Conservation (phyloP, 2,113 vertebrate species). For the Gopherus flavomarginatus region DNA sequence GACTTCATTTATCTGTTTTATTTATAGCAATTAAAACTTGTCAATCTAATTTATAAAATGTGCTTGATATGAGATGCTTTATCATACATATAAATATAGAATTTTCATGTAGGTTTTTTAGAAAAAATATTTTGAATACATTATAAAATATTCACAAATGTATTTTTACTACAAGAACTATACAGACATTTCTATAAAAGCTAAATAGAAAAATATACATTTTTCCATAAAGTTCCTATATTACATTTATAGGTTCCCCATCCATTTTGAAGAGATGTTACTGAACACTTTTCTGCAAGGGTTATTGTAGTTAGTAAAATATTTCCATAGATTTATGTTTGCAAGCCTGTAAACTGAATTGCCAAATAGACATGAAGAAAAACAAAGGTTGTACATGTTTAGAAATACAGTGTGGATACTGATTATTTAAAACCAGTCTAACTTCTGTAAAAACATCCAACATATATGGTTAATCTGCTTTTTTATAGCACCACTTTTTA, state of each 20-base stretch:
- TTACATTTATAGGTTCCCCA: not conserved
- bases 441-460: not conserved
- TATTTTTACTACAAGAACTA: not conserved
- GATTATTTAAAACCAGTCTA: not conserved
- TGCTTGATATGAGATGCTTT: not conserved
- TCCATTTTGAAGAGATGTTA: not conserved
- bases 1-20: not conserved
- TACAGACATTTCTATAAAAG: not conserved
- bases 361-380: not conserved
- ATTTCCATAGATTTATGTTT: not conserved
- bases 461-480: not conserved
- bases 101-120: not conserved
- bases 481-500: not conserved
- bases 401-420: not conserved
- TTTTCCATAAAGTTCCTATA: not conserved
- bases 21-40: not conserved
- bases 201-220: not conserved
- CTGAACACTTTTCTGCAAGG: not conserved
- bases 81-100: not conserved
- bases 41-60: not conserved
- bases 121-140: not conserved
- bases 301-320: not conserved
- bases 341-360: not conserved
- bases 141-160: not conserved
- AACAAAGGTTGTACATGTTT: not conserved